Base-by-base conservation (phyloP, 2,113 vertebrate genomes). In the Epinephelus cyanopodus region DNA sequence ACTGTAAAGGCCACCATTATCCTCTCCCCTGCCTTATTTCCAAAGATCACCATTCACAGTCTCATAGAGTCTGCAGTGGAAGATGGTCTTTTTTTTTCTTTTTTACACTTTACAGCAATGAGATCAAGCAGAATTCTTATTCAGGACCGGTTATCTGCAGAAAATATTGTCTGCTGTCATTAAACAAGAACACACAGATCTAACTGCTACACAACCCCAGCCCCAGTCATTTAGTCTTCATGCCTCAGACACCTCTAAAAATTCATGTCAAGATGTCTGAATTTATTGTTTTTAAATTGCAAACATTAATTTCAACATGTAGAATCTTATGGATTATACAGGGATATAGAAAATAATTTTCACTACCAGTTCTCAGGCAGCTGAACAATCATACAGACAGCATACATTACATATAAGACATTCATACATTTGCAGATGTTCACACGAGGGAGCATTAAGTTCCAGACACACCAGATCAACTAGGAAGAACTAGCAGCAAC, bases 1-100 rank as follows among this genome's bases (percentile, higher is more conserved):
- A 6, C 14, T 18, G 33, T 37, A 1, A n/a, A 71, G 60, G 29
- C 14, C 72, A 62, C 19, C 71, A 68, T 74, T 52, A 68, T 81
- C 50, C 48, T 5, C 58, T 52, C 13, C 25, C 10, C 66, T 53
- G 14, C 47, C 63, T 71, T 39, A n/a, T 63, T 71, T 64, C 67
- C 45, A 56, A 42, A 48, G 29, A 61, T 67, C 67, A 53, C 23
- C 17, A 4, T 52, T 76, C 14, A 56, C 9, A 37, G 39, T 14
- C 9, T 64, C 12, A 19, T 18, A 61, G 6, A 19, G 14, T 33
- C 50, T 57, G 18, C 14, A 25, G 3, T 60, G 45, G 19, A 50
- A 48, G 8, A 4, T 23, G 15, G 29, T 77, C 48, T 60, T 18
- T 37, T 37, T 27, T 33, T 37, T 37, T 37, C 33, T 23, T 29